Base-by-base conservation (phyloP, 1,140 invertebrate genomes). In the Ceratina japonica region DNA sequence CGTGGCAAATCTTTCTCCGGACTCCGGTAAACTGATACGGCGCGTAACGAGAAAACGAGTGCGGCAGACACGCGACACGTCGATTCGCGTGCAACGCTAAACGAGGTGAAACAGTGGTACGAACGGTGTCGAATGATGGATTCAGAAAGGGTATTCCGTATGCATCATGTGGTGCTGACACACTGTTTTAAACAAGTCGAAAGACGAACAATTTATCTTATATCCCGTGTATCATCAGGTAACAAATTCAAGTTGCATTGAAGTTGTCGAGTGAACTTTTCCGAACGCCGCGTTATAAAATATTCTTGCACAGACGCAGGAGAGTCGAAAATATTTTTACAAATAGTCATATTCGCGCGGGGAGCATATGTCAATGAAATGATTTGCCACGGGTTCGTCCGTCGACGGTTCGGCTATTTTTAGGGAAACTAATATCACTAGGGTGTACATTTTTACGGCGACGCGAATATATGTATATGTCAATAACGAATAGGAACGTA, bases 391-490 rank as follows among this genome's bases (percentile, higher is more conserved):
- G 81, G 80, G 81, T 86, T 83, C 71, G 54, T 44, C 37, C 27
- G 62, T 24, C 58, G 27, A 69, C 16, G 69, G 65, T 81, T 69
- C 79, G 73, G 62, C 76, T 86, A 86, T 72, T 82, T 71, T 76
- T 86, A 84, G 80, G 68, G 70, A 79, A 62, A 75, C 63, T 77
- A 75, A 85, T 86, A 86, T 84, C 85, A 86, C 49, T 86, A 86
- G 80, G 75, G 52, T 51, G 76, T 85, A 85, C 77, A 83, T 86
- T 87, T 84, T 86, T 86, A 84, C 70, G 74, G 64, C 62, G 73
- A 79, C 73, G 65, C 65, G 62, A 70, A 44, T 44, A 44, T 44
- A 10, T 75, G 54, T 84, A 75, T 68, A 79, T 81, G 75, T 86
- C 75, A 86, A 86, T 86, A 81, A 86, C 85, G 79, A 86, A 66